Evolutionary conservation across 2,888 invertebrate species (phyloP).

Genomic region (Hypomecis punctinalis): DNA sequence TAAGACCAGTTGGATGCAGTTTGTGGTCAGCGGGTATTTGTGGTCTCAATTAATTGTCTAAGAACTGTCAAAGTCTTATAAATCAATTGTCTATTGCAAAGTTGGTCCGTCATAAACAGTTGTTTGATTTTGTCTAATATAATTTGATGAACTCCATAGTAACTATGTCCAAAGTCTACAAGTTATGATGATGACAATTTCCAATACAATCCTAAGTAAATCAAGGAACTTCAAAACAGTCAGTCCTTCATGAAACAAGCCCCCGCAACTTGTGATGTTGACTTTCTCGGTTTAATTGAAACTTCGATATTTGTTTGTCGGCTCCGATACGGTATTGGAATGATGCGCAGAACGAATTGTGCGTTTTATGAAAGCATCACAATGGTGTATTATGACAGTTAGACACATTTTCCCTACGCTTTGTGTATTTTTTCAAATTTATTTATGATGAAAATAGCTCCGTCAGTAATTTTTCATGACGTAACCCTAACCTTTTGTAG

Average conservation of each 20-base stretch:
- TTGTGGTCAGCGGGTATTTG: no score
- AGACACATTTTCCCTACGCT: background rate
- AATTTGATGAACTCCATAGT: no score
- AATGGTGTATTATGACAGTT: background rate
- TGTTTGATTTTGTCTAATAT: no score
- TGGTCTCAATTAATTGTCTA: no score
- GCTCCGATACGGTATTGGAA: slow-evolving; percentile 13
- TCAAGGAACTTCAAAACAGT: slow-evolving; percentile 10
- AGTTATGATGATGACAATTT: background rate
- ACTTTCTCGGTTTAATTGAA: slow-evolving; percentile 23
- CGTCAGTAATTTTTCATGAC: no score
- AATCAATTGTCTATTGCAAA: no score
- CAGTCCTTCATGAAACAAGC: slow-evolving; percentile 15
- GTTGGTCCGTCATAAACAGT: no score
- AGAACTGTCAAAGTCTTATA: no score
- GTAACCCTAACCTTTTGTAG: no score
- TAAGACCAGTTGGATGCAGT: no score
- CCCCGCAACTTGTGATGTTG: slow-evolving; percentile 17
- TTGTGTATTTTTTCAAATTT: background rate
- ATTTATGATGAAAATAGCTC: background rate
- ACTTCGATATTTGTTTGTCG: slow-evolving; percentile 26
- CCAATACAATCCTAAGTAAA: slow-evolving; percentile 13
- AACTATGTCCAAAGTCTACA: background rate
- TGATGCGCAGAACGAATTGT: slow-evolving; percentile 8
- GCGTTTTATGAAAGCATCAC: background rate